phyloP scores from a whole-genome alignment of 2,113 vertebrate genomes.

The Isichthys henryi region DNA sequence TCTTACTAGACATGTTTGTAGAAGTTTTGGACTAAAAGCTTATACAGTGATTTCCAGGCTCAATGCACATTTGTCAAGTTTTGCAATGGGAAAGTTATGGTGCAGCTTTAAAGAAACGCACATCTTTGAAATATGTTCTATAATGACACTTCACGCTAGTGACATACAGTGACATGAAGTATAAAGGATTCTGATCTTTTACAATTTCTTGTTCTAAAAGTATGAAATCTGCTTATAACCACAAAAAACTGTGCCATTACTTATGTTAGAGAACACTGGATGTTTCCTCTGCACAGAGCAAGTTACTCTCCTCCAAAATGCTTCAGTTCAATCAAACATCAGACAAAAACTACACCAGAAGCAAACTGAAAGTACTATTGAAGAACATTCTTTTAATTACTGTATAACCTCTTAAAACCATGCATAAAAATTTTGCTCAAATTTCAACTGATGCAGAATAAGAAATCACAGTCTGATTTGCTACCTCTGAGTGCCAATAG shows the following conservation, averaged over 20 bases:
- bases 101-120: neutral
- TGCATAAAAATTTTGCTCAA: constrained; percentile 82
- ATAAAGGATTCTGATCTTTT: constrained; percentile 23
- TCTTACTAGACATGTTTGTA: neutral
- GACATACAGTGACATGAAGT: neutral
- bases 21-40: neutral
- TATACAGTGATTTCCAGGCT: neutral
- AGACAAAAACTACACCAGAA: constrained; percentile 65
- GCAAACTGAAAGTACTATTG: constrained; percentile 76
- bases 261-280: constrained; percentile 42
- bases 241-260: constrained; percentile 55
- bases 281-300: constrained; percentile 40
- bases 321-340: constrained; percentile 69
- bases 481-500: constrained; percentile 83
- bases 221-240: constrained; percentile 52
- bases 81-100: neutral
- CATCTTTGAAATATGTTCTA: neutral
- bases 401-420: constrained; percentile 72
- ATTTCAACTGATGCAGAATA: constrained; percentile 84
- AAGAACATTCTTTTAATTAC: constrained; percentile 81
- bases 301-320: constrained; percentile 37
- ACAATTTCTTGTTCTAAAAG: constrained; percentile 43
- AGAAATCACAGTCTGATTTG: constrained; percentile 82
- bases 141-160: neutral
- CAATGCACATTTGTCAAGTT: neutral